Percentiles rank a stretch among this genome's conserved stretches.
phyloP scores from a whole-genome alignment of 2,797 vertebrate species.

The Clarias pachynema region DNA sequence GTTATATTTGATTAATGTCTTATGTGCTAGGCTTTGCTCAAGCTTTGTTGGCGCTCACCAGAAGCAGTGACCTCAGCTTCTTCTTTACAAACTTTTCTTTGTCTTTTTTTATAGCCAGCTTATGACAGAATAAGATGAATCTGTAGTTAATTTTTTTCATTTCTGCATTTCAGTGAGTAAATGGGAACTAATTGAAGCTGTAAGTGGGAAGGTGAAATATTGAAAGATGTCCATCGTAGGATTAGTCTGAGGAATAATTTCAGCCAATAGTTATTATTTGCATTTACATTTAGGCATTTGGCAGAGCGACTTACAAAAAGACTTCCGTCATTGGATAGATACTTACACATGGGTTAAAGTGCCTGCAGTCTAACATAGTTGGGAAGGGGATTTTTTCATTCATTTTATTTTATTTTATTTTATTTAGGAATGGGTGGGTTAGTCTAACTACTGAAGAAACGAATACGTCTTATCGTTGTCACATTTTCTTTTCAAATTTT shows the following conservation, averaged over 20 bases:
- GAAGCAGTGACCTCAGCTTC: background rate
- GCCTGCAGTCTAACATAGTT: too few species aligned
- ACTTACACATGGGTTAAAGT: too few species aligned
- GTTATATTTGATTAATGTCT: too few species aligned
- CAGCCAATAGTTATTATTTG: too few species aligned
- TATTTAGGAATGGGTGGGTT: too few species aligned
- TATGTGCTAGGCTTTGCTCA: background rate
- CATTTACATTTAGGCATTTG: too few species aligned
- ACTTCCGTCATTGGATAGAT: too few species aligned
- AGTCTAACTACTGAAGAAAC: too few species aligned
- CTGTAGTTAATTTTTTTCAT: background rate
- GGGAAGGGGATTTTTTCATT: too few species aligned
- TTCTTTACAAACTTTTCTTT: background rate
- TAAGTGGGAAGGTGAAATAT: background rate
- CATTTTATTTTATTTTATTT: too few species aligned
- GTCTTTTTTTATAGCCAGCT: background rate
- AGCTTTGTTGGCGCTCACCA: background rate
- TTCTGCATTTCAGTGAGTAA: background rate
- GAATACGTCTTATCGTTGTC: too few species aligned
- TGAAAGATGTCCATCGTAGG: background rate
- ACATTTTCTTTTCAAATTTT: background rate
- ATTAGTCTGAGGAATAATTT: background rate
- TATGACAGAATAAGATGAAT: background rate
- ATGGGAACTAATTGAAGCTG: background rate
- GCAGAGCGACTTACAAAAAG: too few species aligned